Evolutionary conservation across 2,888 invertebrate genomes (phyloP).

Genomic region (Ernsta delagoae): DNA sequence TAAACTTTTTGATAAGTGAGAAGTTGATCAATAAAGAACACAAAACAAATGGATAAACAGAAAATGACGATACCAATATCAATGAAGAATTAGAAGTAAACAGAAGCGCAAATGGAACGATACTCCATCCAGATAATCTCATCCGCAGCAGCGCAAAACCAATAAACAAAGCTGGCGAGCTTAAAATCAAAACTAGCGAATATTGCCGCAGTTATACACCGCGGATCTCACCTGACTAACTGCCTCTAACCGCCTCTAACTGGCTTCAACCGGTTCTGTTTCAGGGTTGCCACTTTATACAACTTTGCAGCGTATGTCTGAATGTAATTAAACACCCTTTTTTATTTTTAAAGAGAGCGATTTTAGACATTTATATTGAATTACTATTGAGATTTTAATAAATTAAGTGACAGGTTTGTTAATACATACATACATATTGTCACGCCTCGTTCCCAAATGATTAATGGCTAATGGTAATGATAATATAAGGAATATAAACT

Average conservation of each 20-base stretch:
- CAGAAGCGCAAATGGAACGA: constrained; percentile 26
- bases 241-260: constrained; percentile 63
- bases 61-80: constrained; percentile 3
- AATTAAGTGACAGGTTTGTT: too few relatives aligned
- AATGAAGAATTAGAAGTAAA: constrained; percentile 28
- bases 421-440: too few relatives aligned
- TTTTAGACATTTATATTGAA: too few relatives aligned
- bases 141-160: constrained; percentile 34
- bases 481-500: too few relatives aligned
- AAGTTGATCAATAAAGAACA: too few relatives aligned
- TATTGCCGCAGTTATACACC: constrained; percentile 52
- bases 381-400: too few relatives aligned
- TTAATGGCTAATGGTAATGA: too few relatives aligned
- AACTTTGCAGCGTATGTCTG: too few relatives aligned
- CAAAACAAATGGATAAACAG: background rate
- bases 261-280: constrained; percentile 49
- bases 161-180: constrained; percentile 47
- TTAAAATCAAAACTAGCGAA: constrained; percentile 54
- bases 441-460: too few relatives aligned
- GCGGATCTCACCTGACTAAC: constrained; percentile 73
- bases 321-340: too few relatives aligned
- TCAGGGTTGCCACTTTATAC: constrained; percentile 19
- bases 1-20: too few relatives aligned
- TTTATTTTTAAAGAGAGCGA: too few relatives aligned
- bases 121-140: constrained; percentile 37